A percentile compares a stretch with the other conserved stretches of the same genome.
Evolutionary conservation across 2,113 vertebrate species (phyloP).

Genomic region (Siniperca knerii): DNA sequence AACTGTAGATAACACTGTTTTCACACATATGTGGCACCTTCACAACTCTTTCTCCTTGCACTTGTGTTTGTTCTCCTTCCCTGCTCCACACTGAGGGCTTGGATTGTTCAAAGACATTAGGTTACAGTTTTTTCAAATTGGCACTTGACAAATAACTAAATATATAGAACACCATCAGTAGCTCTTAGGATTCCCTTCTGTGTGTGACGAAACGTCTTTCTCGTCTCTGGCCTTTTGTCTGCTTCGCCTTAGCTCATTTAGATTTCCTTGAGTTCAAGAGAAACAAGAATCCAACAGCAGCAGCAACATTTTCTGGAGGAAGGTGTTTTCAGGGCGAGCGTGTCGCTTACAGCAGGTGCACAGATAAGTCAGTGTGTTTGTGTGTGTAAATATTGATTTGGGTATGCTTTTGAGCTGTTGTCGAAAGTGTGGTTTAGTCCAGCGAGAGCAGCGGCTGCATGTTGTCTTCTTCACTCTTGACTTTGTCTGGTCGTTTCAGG

Average conservation of each 20-base stretch:
- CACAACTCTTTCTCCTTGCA: not conserved
- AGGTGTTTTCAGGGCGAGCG: not conserved
- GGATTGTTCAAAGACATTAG: slow-evolving; percentile 70
- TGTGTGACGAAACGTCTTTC: slow-evolving; percentile 7
- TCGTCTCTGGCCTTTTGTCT: not conserved
- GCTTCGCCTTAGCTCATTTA: not conserved
- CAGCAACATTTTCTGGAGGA: slow-evolving; percentile 18
- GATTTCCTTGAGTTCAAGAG: slow-evolving; percentile 26
- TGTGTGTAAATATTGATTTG: slow-evolving; percentile 28
- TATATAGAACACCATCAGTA: slow-evolving; percentile 50
- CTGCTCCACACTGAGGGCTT: slow-evolving; percentile 69
- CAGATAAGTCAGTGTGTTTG: slow-evolving; percentile 39
- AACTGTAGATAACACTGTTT: slow-evolving; percentile 37
- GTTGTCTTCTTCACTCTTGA: slow-evolving; percentile 96
- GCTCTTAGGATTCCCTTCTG: slow-evolving; percentile 26
- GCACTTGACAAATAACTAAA: slow-evolving; percentile 92
- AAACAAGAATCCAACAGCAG: slow-evolving; percentile 36
- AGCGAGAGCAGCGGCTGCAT: slow-evolving; percentile 98
- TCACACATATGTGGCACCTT: slow-evolving; percentile 42
- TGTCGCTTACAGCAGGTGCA: slow-evolving; percentile 34
- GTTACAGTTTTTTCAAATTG: slow-evolving; percentile 82
- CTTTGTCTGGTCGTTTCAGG: slow-evolving; percentile 94
- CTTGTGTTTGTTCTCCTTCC: slow-evolving; percentile 56
- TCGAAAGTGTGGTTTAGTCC: slow-evolving; percentile 83
- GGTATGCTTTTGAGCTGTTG: not conserved